A percentile compares a stretch with the other conserved stretches of the same genome.
These are phyloP conservation scores for Sebastes baramenuke DNA, from an alignment of 2,797 vertebrate genomes.

Conservation along the genomic window DNA sequence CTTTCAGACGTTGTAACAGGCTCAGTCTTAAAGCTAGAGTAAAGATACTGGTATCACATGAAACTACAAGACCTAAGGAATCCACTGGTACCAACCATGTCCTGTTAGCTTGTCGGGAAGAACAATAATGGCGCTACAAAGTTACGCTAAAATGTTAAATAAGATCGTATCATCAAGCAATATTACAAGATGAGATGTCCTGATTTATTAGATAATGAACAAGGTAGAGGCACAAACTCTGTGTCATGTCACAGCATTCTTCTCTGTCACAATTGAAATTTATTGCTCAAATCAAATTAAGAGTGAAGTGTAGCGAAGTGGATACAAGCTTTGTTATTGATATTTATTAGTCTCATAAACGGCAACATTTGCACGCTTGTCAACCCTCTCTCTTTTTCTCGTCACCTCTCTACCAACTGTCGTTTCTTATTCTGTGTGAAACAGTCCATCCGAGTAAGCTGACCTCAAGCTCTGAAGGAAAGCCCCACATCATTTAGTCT, in stretches of 20 bases:
- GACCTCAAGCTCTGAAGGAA: constrained; percentile 6
- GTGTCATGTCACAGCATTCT: background rate
- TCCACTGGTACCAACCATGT: too few relatives aligned
- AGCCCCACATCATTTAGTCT: background rate
- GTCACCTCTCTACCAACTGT: background rate
- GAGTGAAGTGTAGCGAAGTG: background rate
- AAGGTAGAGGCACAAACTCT: background rate
- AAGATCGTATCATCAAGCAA: background rate
- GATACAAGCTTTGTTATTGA: background rate
- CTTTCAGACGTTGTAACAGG: accelerated
- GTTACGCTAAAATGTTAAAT: too few relatives aligned
- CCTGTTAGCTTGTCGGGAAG: too few relatives aligned
- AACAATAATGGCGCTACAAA: too few relatives aligned
- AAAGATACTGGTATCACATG: too few relatives aligned
- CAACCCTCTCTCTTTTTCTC: background rate
- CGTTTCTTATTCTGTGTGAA: constrained; percentile 13
- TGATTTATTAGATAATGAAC: background rate
- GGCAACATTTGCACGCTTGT: background rate
- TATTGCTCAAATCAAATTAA: background rate
- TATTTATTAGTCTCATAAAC: constrained; percentile 4
- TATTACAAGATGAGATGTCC: background rate
- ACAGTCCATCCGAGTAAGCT: constrained; percentile 4
- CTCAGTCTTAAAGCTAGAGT: too few relatives aligned
- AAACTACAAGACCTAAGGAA: too few relatives aligned
- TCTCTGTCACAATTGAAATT: background rate